Conservation (phyloP, 2,113 vertebrate genomes). For the Origma solitaria region DNA sequence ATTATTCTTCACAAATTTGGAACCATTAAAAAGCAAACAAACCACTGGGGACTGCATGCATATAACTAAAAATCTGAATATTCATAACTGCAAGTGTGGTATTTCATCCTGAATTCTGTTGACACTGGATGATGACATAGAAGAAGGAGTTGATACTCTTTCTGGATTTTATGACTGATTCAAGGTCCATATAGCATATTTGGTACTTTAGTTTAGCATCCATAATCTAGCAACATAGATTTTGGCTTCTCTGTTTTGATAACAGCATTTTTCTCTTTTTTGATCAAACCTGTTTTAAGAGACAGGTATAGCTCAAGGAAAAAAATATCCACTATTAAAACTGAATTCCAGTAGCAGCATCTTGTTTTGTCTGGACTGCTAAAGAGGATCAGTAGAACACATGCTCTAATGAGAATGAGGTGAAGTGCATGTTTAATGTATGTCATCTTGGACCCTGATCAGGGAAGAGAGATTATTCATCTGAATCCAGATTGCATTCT, state of each 20-base stretch:
- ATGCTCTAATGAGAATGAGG: not conserved
- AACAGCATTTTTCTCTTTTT: not conserved
- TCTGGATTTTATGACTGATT: not conserved
- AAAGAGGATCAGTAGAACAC: not conserved
- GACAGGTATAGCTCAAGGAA: not conserved
- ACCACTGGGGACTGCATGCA: not conserved
- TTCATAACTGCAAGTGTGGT: not conserved
- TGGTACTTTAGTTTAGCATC: not conserved
- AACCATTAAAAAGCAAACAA: not conserved
- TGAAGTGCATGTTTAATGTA: not conserved
- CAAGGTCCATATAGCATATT: not conserved
- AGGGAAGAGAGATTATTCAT: not conserved
- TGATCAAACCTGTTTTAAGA: not conserved
- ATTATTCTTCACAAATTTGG: not conserved
- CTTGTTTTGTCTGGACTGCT: not conserved
- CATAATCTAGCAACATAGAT: not conserved
- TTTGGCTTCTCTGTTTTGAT: not conserved
- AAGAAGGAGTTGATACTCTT: not conserved
- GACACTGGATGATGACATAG: not conserved
- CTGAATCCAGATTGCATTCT: not conserved
- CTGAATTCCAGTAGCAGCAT: not conserved
- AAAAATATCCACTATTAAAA: not conserved
- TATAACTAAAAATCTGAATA: not conserved
- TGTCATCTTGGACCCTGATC: not conserved
- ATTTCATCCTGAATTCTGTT: not conserved